phyloP scores from a whole-genome alignment of 2,113 vertebrate species.

The Diadophis punctatus region DNA sequence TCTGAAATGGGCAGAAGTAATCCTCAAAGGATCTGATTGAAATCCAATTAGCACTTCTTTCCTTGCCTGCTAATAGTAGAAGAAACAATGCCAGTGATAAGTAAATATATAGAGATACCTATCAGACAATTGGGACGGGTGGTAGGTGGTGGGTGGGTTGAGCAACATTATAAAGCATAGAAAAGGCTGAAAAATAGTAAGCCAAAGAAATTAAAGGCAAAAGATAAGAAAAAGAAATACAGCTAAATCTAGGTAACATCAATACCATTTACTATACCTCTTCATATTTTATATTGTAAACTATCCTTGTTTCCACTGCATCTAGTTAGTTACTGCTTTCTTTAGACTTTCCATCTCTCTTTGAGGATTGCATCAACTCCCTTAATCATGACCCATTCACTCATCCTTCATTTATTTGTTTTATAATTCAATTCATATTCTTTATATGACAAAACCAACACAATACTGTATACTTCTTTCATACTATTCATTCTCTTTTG shows the following conservation, averaged over 20 bases:
- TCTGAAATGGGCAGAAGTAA: background rate
- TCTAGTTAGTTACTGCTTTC: background rate
- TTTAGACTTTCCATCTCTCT: background rate
- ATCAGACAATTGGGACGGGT: background rate
- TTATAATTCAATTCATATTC: background rate
- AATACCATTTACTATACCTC: background rate
- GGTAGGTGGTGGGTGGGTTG: background rate
- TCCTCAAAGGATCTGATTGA: background rate
- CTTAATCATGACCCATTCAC: background rate
- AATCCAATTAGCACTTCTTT: background rate
- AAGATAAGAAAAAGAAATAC: background rate
- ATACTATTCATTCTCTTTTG: background rate
- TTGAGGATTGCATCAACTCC: background rate
- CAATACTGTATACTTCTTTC: background rate
- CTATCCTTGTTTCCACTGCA: background rate
- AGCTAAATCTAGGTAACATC: background rate
- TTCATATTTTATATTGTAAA: background rate
- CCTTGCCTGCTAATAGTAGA: background rate
- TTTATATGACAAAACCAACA: background rate
- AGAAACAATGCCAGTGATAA: background rate
- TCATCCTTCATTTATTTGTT: background rate
- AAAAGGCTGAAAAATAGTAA: background rate
- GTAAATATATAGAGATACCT: background rate
- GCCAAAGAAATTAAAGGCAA: background rate
- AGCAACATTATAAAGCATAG: background rate